Base-by-base conservation (phyloP, 2,113 vertebrate species). In the Caranx melampygus region DNA sequence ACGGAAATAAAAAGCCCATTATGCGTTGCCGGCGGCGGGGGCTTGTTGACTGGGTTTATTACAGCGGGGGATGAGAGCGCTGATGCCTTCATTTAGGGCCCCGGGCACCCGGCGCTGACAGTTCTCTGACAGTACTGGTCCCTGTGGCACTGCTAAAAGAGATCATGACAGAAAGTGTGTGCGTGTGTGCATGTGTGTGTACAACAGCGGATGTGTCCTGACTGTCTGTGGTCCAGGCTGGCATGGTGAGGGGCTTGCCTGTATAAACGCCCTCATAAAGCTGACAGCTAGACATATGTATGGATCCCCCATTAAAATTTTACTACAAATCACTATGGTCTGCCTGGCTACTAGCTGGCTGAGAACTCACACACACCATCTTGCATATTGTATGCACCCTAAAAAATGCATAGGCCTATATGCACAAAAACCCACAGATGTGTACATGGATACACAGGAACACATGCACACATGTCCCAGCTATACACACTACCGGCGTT, bases 31-130 rank as follows among this genome's bases (percentile, higher is more conserved):
- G 34, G 86, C 81, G 84, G 92, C 90, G 54, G 92, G 78, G 89
- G 88, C 92, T 94, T 95, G 94, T 95, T 95, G 94, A 94, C 92
- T 88, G 82, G 89, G 71, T 94, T 95, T 95, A 95, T 93, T 93
- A 89, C 91, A 89, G 75, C 75, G 74, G 88, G 85, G 90, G 80
- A 89, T 88, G 91, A 91, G 91, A 88, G 86, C 73, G 91, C 80
- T 95, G 94, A 94, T 94, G 90, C 94, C 95, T 97, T 94, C 92
- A 95, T 96, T 94, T 93, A 92, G 79, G 91, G 91, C 84, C 75
- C 87, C 84, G 61, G 90, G 91, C 92, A 85, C 82, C 88, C 52
- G 34, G 85, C 67, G 3, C 83, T 90, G 88, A 90, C 90, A 92
- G 86, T 85, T 58, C 81, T 72, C 82, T 86, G 91, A 91, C 85